Conservation (phyloP, 1,140 invertebrate genomes). For the Zophobas atratus region DNA sequence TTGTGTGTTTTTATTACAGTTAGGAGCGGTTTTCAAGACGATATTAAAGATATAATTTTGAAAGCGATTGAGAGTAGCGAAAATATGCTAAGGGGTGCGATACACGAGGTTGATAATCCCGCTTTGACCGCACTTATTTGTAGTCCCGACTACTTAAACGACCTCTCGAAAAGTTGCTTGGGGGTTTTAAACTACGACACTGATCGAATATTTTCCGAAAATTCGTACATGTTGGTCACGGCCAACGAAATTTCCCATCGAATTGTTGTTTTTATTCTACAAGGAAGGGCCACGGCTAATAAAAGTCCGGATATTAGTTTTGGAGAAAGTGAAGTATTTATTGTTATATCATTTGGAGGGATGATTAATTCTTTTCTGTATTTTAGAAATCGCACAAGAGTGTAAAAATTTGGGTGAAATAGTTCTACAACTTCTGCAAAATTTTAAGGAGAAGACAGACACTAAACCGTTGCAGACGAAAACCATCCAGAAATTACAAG, state of each 20-base stretch:
- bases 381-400: slow-evolving; percentile 73
- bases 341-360: slow-evolving; percentile 5
- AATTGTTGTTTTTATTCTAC: slow-evolving; percentile 75
- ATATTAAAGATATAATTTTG: slow-evolving; percentile 59
- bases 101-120: slow-evolving; percentile 80
- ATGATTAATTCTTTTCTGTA: slow-evolving; percentile 44
- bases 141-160: slow-evolving; percentile 77
- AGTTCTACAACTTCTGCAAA: slow-evolving; percentile 68
- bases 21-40: slow-evolving; percentile 58
- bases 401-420: slow-evolving; percentile 74
- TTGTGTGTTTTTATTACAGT: slow-evolving; percentile 49
- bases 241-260: slow-evolving; percentile 68
- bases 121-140: slow-evolving; percentile 79
- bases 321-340: slow-evolving; percentile 75
- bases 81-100: slow-evolving; percentile 74
- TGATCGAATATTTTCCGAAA: not conserved
- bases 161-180: slow-evolving; percentile 67
- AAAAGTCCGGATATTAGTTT: slow-evolving; percentile 81
- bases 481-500: slow-evolving; percentile 70
- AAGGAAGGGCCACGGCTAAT: slow-evolving; percentile 81
- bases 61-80: slow-evolving; percentile 72
- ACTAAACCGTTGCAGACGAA: slow-evolving; percentile 56
- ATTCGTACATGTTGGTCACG: slow-evolving; percentile 52
- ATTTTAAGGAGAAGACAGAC: slow-evolving; percentile 66
- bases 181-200: slow-evolving; percentile 62